These are phyloP conservation scores for Epinotia brunnichana DNA, from an alignment of 2,888 invertebrate species.

Conservation along the genomic window DNA sequence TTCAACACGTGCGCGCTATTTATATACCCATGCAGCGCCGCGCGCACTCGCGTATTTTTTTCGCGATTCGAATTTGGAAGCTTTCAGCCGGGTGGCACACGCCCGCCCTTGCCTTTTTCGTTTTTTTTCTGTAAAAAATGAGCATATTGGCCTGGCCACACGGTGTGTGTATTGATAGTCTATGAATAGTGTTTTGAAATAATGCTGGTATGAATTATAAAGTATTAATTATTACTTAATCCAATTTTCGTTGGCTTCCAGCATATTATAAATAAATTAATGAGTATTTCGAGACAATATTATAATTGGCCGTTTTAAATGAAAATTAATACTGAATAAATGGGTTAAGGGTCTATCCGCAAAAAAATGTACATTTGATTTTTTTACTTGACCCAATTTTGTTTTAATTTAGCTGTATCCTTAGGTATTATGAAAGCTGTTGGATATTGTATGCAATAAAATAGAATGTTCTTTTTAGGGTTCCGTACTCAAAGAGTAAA, in stretches of 20 bases:
- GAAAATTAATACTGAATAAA: too few relatives aligned
- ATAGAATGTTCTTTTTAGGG: too few relatives aligned
- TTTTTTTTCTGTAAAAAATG: constrained; percentile 46
- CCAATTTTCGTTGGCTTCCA: not conserved
- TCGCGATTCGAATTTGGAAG: constrained; percentile 81
- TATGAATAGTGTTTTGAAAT: not conserved
- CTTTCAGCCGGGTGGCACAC: constrained; percentile 79
- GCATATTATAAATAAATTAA: too few relatives aligned
- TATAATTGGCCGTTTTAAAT: too few relatives aligned
- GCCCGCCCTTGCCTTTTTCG: constrained; percentile 71
- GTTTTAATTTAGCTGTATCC: too few relatives aligned
- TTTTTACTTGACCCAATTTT: too few relatives aligned
- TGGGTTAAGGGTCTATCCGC: too few relatives aligned
- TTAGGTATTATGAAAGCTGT: too few relatives aligned
- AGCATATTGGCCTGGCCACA: constrained; percentile 40
- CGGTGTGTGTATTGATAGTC: constrained; percentile 14
- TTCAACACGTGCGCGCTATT: constrained; percentile 72
- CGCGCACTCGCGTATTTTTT: constrained; percentile 77
- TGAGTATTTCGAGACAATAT: too few relatives aligned
- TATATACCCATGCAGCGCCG: constrained; percentile 72
- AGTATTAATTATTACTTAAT: not conserved
- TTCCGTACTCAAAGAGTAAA: too few relatives aligned
- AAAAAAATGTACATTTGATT: too few relatives aligned
- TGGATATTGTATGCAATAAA: too few relatives aligned
- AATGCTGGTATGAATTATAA: not conserved